Evolutionary conservation across 2,888 invertebrate genomes (phyloP), one percentile per base, ranked within the genome.

Genomic region (Drosophila diplacantha): DNA sequence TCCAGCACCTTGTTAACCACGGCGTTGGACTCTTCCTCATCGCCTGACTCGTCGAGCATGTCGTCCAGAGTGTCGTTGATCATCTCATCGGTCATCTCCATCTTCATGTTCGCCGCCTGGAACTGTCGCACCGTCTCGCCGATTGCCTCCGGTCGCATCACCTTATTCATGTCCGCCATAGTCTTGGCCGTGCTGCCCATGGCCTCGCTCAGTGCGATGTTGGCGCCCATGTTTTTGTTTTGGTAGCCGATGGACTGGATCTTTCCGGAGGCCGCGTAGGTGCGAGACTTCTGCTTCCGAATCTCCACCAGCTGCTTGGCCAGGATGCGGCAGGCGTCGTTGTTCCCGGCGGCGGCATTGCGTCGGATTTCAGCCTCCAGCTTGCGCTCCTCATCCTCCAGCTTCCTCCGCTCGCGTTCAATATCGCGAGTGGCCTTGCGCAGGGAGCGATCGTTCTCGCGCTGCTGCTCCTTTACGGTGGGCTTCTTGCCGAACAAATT

Each of bases 1-100:
- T 97, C 97, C n/a, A 97, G 90, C 38, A 97, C 96, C 89, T 95
- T 92, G 83, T 91, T 93, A n/a, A 97, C 94, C 88, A 98, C 92
- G 71, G 93, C 93, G 84, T 96, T 95, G 80, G 93, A 91, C 88
- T 97, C 96, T 73, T 94, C 93, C 87, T 97, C 97, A 87, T 97
- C 97, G 0, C 93, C 97, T 11, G 96, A 96, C 80, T 95, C 96
- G 37, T 91, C 92, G 79, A 97, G 90, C 82, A 97, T 95, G 82
- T 96, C 96, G 88, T 97, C 96, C 72, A 97, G 89, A 0, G 96
- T 94, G 61, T 97, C 97, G 89, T 95, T 95, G 85, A 97, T 95
- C 93, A 97, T 95, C 90, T 98, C 97, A 89, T 97, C 97, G 0
- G 96, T 95, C 96, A 98, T 96, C 77, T 94, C 96, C 95, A 97